Evolutionary conservation across 2,797 vertebrate species (phyloP), one percentile per base, ranked within the genome.

Genomic region (Chaunax sp.): DNA sequence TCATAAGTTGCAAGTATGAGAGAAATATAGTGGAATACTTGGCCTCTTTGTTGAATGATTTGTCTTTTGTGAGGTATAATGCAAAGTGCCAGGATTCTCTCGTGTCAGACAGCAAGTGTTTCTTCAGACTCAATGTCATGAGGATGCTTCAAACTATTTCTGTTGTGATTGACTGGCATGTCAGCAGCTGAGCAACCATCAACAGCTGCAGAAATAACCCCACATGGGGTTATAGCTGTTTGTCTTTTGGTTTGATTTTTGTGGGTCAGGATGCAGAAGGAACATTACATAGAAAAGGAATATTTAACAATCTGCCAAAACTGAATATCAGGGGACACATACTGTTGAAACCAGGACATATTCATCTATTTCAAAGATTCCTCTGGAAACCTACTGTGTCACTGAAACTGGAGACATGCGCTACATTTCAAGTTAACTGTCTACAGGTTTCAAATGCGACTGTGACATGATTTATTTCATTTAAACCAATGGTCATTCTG

Each of bases 241-340:
- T 91, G 87, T 90, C 91, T 84, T 90, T 75, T 77, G 72, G 74
- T 87, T 88, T 86, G 83, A 85, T 86, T 88, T 88, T 90, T 91
- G 81, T 91, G 87, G 90, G 88, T 91, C 88, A 89, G 69, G 78
- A 90, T 86, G 81, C 87, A 88, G 87, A 89, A 87, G 83, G 74
- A 88, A 80, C 85, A 85, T 89, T 87, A 89, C 86, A 84, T 87
- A 82, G 71, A 90, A 88, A 86, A 77, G 33, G 75, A 90, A 91
- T 90, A 86, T 89, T 92, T 85, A 89, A 89, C 87, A 90, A 86
- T 86, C 86, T 91, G 90, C 88, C 89, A 90, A 88, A 82, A 87
- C 51, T 67, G 75, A 78, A 80, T 84, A 80, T 85, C 87, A 68
- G 45, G 90, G 86, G 88, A 86, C 49, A 16, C 69, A 46, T 70